Evolutionary conservation across 2,797 vertebrate species (phyloP), one percentile per base, ranked within the genome.

Genomic region (Gymnoscopelus braueri): DNA sequence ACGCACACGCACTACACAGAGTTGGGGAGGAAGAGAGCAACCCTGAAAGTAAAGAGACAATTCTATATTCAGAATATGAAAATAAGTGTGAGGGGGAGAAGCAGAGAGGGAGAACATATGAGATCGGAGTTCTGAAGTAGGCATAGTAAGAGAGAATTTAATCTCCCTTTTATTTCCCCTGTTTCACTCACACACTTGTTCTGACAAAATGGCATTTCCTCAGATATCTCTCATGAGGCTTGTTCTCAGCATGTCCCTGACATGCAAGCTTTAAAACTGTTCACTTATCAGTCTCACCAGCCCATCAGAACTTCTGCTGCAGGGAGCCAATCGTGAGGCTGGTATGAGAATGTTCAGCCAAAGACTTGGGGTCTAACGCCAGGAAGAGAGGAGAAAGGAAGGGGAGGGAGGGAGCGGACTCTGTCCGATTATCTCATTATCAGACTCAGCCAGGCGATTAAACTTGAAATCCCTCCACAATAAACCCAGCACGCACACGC

Each of bases 231-330:
- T 72, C 67, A 69, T 69, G 70, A 39, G 39, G 35, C 15, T 55
- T 72, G 44, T 65, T 14, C 53, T 68, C 53, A 35, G 64, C 71
- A n/a, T 77, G 3, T 63, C 11, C 19, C 11, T 10, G 79, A 61
- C 69, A 83, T 79, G 69, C 19, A 19, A 75, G 39, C 52, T 85
- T 87, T 69, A 62, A 85, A 82, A 70, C 58, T 0, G 2, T 60
- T 63, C 77, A 58, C 74, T 87, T 89, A 88, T 92, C 86, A 77
- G 39, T 84, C 75, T 29, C 35, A 39, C 5, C 74, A 80, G 78
- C 77, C 76, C 83, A 64, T 79, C 14, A 14, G 44, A 50, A 50
- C 65, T 55, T 24, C 48, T 54, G 48, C 23, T 60, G 72, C 10
- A 0, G 51, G 13, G 75, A 69, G 69, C 70, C 69, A 72, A 56